phyloP scores from a whole-genome alignment of 2,113 vertebrate species.

The Antennarius striatus region DNA sequence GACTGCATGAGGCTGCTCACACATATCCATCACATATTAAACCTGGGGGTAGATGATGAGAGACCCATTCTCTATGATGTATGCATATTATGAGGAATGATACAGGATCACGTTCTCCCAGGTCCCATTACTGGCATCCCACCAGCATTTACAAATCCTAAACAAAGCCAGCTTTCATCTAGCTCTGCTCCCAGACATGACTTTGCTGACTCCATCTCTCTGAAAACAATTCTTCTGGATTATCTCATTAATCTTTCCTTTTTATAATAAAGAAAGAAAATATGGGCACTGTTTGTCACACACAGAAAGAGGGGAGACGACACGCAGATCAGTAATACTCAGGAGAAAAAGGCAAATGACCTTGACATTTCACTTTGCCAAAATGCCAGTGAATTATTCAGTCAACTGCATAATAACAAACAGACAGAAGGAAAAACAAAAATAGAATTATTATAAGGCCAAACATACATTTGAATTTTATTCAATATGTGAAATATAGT shows the following conservation, averaged over 20 bases:
- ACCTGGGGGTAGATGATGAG: constrained; percentile 46
- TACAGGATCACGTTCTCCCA: constrained; percentile 49
- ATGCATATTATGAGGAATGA: constrained; percentile 60
- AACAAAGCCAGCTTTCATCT: constrained; percentile 42
- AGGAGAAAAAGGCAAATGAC: constrained; percentile 67
- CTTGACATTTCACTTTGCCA: constrained; percentile 76
- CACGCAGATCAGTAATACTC: constrained; percentile 58
- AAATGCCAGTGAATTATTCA: constrained; percentile 75
- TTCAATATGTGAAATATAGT: constrained; percentile 32
- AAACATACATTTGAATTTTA: constrained; percentile 55
- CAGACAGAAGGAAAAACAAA: constrained; percentile 40
- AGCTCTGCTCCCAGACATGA: constrained; percentile 25
- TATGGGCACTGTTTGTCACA: neutral
- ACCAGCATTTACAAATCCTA: constrained; percentile 66
- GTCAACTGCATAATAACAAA: constrained; percentile 59
- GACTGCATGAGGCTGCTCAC: constrained; percentile 19
- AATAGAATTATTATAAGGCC: constrained; percentile 47
- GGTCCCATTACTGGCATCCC: constrained; percentile 55
- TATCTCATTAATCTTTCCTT: constrained; percentile 55
- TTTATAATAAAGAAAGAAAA: constrained; percentile 28
- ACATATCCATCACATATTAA: constrained; percentile 54
- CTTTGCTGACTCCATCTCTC: constrained; percentile 35
- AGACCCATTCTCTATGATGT: constrained; percentile 38
- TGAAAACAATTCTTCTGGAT: constrained; percentile 46
- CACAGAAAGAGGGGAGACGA: constrained; percentile 12